These are phyloP conservation scores for Halesus radiatus DNA, from an alignment of 1,140 invertebrate genomes.

Conservation along the genomic window DNA sequence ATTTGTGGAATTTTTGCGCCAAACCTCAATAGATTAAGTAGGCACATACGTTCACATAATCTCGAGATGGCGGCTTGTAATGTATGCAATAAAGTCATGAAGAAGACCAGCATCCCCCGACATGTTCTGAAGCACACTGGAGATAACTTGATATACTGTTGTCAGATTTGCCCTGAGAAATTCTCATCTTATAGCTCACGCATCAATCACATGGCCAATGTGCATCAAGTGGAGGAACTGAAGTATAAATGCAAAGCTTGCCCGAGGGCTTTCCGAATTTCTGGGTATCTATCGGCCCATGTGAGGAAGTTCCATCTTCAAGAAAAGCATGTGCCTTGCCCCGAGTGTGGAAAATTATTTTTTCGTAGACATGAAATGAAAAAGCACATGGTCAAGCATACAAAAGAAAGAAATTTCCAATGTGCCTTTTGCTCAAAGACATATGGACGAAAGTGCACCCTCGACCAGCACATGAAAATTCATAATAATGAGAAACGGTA, in stretches of 20 bases:
- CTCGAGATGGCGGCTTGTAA: slow-evolving; percentile 16
- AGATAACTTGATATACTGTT: slow-evolving; percentile 61
- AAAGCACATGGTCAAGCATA: slow-evolving; percentile 70
- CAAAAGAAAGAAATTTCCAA: slow-evolving; percentile 68
- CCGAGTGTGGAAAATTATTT: slow-evolving; percentile 62
- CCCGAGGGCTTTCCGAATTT: slow-evolving; percentile 62
- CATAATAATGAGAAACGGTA: slow-evolving; percentile 72
- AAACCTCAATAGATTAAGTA: slow-evolving; percentile 26
- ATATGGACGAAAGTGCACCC: slow-evolving; percentile 62
- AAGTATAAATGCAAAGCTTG: slow-evolving; percentile 62
- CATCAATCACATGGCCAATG: slow-evolving; percentile 64
- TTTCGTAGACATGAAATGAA: slow-evolving; percentile 62
- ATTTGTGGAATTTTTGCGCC: slow-evolving; percentile 60
- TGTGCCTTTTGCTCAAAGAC: slow-evolving; percentile 70
- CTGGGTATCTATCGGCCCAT: slow-evolving; percentile 60
- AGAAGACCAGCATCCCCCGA: slow-evolving; percentile 35
- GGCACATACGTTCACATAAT: slow-evolving; percentile 46
- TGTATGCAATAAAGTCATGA: slow-evolving; percentile 52
- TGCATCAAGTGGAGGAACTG: slow-evolving; percentile 59
- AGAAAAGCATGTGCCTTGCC: slow-evolving; percentile 62
- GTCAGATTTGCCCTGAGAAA: slow-evolving; percentile 66
- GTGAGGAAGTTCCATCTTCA: slow-evolving; percentile 62
- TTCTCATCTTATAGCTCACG: slow-evolving; percentile 67
- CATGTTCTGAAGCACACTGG: slow-evolving; percentile 55
- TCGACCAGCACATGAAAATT: slow-evolving; percentile 85